phyloP scores from a whole-genome alignment of 2,888 invertebrate species.

The Sepioteuthis lessoniana region DNA sequence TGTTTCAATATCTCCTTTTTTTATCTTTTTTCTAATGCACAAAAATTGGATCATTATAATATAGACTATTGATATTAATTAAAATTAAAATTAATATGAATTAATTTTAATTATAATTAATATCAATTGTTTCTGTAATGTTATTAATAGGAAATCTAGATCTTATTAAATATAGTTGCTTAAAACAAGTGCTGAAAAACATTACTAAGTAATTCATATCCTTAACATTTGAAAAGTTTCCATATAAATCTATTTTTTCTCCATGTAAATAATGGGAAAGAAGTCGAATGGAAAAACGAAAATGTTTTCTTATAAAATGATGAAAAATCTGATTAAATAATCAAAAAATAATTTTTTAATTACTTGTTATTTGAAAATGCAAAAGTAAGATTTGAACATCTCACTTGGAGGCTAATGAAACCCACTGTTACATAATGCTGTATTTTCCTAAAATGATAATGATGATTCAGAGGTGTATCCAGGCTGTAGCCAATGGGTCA shows the following conservation, averaged over 20 bases:
- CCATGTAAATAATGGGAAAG: neutral
- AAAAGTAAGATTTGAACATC: constrained; percentile 15
- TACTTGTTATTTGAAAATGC: neutral
- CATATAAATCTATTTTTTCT: neutral
- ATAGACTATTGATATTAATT: no score
- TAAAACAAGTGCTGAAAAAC: no score
- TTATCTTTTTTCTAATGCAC: no score
- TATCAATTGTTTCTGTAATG: no score
- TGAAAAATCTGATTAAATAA: neutral
- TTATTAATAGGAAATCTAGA: no score
- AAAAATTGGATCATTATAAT: no score
- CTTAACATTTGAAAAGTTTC: no score
- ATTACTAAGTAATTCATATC: no score
- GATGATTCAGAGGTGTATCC: neutral
- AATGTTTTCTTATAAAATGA: neutral
- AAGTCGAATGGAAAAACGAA: neutral
- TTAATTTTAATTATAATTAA: no score
- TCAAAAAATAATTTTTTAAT: neutral
- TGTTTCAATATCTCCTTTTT: no score
- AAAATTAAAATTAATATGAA: no score
- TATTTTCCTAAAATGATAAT: neutral
- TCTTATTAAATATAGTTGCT: no score
- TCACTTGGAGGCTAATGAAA: neutral
- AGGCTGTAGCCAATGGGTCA: neutral
- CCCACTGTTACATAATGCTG: constrained; percentile 13